phyloP scores from a whole-genome alignment of 2,113 vertebrate species.

The Oriolus oriolus region DNA sequence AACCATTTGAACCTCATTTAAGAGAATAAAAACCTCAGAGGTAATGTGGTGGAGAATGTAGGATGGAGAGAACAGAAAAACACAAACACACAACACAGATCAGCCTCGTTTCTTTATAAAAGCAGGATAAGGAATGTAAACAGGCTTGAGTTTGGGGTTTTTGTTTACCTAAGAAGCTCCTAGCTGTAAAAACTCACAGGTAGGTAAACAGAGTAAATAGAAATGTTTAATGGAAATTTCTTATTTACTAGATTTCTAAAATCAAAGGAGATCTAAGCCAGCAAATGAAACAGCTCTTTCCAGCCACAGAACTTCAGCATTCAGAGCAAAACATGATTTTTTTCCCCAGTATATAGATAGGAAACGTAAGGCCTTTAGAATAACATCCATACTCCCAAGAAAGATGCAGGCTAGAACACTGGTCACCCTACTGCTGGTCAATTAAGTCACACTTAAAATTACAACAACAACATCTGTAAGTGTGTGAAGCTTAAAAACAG shows the following conservation, averaged over 20 bases:
- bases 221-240: background rate
- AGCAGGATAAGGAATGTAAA: background rate
- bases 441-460: background rate
- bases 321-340: background rate
- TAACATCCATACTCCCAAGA: background rate
- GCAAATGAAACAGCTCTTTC: background rate
- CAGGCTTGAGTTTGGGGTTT: background rate
- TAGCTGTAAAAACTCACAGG: background rate
- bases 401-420: background rate
- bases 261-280: background rate
- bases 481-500: background rate
- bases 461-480: background rate
- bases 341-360: background rate
- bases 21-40: background rate
- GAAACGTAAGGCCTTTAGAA: background rate
- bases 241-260: background rate
- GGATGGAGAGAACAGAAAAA: background rate
- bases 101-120: background rate
- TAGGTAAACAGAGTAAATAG: background rate
- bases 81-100: background rate
- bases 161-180: background rate
- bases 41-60: background rate
- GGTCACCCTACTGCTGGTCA: background rate
- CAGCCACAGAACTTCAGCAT: background rate
- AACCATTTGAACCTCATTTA: background rate